phyloP scores from a whole-genome alignment of 2,113 vertebrate species.

The Montifringilla adamsi region DNA sequence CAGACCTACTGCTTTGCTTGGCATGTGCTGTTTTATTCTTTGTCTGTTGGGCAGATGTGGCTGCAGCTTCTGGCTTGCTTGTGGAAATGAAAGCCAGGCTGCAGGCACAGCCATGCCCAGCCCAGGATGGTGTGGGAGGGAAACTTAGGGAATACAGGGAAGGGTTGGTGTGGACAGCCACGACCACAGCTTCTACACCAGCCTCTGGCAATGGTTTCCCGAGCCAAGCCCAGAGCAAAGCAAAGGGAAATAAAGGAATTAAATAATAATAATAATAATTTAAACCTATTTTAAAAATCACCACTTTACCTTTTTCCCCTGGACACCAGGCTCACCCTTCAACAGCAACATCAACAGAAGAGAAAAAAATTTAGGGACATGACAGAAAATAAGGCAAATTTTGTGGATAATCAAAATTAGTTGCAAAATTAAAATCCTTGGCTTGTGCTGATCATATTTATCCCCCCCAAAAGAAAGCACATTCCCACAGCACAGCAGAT shows the following conservation, averaged over 20 bases:
- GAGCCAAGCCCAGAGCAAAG: neutral
- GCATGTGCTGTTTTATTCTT: neutral
- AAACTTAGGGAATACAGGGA: neutral
- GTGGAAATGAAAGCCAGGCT: neutral
- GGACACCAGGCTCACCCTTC: constrained; percentile 67
- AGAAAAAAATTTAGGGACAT: neutral
- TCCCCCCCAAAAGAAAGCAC: neutral
- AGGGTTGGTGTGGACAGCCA: neutral
- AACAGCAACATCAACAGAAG: neutral
- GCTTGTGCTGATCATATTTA: neutral
- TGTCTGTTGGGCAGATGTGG: neutral
- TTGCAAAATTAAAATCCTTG: neutral
- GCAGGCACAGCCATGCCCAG: neutral
- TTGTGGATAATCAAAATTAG: neutral
- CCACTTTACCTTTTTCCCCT: constrained; percentile 65
- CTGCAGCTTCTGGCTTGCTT: neutral
- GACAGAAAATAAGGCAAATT: neutral
- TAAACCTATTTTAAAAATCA: neutral
- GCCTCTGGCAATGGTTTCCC: neutral
- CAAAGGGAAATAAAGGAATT: fast-evolving
- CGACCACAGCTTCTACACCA: fast-evolving
- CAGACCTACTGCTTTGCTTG: neutral
- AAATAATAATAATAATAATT: neutral
- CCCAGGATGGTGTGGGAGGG: fast-evolving
- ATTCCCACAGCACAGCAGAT: neutral